Evolutionary conservation across 2,888 invertebrate species (phyloP), one percentile per base, ranked within the genome.

Genomic region (Limenitis arthemis): DNA sequence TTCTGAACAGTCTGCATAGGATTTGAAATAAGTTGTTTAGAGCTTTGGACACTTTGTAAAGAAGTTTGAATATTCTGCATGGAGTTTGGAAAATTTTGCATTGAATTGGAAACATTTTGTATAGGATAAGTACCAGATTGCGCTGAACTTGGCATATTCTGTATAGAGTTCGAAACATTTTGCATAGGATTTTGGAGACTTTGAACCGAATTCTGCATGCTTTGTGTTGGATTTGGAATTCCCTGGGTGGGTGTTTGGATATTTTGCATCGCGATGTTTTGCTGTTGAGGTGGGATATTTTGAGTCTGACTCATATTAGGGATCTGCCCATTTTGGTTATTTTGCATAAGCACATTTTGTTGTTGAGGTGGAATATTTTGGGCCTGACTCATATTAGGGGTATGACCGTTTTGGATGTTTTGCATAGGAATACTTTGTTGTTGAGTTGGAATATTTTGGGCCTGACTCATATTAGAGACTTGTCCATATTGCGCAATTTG

Each of bases 401-500:
- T 54, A 3, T 53, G 38, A 4, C 53, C 8, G 50, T 52, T 59
- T 34, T 54, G 49, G 20, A 48, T 34, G 8, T 42, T 47, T 6
- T 41, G 47, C 37, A 47, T 51, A 20, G 50, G 33, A 34, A 29
- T 39, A n/a, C 34, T 31, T 42, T 31, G 30, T 8, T 36, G 20
- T 11, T 30, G 20, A 12, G 36, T 46, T 7, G 33, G 12, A 34
- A 46, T 33, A 31, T 34, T 49, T 52, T 49, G 52, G 5, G 9
- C 8, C 49, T 51, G n/a, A 36, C 47, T 51, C 36, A 53, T 32
- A 38, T 30, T 55, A 29, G 55, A 50, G 11, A 50, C 48, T 52
- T 69, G 72, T n/a, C 57, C 60, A 55, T 56, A 61, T 47, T 59
- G 62, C 34, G 52, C 53, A 51, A 41, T 41, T 3, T 69, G 57